These are phyloP conservation scores for Sebastes trivittatus DNA, from an alignment of 2,797 vertebrate genomes.

Conservation along the genomic window DNA sequence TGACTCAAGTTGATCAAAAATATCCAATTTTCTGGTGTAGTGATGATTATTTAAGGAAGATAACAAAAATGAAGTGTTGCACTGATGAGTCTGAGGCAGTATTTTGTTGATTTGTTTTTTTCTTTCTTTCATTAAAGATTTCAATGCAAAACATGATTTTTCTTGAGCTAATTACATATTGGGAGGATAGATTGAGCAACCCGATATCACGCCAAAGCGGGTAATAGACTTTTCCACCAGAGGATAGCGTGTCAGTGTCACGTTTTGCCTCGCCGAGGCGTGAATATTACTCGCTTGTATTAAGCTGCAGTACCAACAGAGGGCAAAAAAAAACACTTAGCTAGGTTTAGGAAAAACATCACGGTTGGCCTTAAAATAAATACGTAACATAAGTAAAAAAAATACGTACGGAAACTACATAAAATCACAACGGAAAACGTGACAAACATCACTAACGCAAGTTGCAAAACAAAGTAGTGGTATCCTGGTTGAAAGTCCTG, in stretches of 20 bases:
- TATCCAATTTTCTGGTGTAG: not conserved
- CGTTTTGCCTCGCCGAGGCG: too few species aligned
- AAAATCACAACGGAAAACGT: fast-evolving
- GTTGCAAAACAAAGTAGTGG: too few species aligned
- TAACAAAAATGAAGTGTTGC: not conserved
- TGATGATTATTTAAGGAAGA: not conserved
- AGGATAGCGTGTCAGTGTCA: too few species aligned
- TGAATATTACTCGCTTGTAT: too few species aligned
- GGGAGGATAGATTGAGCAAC: not conserved
- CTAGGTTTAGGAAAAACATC: too few species aligned
- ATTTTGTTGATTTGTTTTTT: not conserved
- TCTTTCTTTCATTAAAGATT: not conserved
- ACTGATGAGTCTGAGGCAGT: not conserved
- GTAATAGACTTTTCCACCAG: fast-evolving
- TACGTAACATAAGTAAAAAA: too few species aligned
- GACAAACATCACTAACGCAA: too few species aligned
- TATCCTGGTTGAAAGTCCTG: too few species aligned
- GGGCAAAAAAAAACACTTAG: too few species aligned
- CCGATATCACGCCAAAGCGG: fast-evolving
- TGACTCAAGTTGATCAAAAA: not conserved
- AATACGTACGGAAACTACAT: too few species aligned
- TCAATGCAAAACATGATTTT: not conserved
- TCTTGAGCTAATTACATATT: not conserved
- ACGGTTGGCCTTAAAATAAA: too few species aligned
- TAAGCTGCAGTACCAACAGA: too few species aligned